Conservation (phyloP, 1,140 invertebrate species). For the Tetraneura akinire region DNA sequence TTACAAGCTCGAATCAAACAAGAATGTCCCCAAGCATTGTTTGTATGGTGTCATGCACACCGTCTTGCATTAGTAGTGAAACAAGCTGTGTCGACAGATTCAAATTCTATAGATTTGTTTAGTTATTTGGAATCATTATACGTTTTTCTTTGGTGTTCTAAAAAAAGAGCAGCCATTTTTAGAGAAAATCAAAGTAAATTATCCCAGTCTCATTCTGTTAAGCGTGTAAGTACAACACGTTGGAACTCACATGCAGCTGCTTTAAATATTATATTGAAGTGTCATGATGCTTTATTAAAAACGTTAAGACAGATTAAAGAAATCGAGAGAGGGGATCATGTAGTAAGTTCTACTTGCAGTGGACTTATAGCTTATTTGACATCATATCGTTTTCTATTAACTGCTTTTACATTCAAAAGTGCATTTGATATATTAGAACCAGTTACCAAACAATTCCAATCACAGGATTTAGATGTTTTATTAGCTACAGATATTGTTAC, state of each 20-base stretch:
- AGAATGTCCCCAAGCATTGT: too few relatives aligned
- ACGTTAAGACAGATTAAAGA: not conserved
- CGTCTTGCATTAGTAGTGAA: slow-evolving; percentile 52
- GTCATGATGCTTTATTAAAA: not conserved
- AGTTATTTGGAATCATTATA: not conserved
- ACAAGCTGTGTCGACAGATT: not conserved
- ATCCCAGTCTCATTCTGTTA: not conserved
- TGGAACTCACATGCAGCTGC: not conserved
- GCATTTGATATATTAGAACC: slow-evolving; percentile 1
- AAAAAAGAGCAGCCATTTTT: too few relatives aligned
- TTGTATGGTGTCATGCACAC: slow-evolving; percentile 54
- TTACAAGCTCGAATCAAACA: slow-evolving; percentile 55
- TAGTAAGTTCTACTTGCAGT: not conserved
- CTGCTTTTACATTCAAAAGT: not conserved
- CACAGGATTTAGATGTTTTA: not conserved
- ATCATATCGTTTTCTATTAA: slow-evolving; percentile 1
- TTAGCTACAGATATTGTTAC: too few relatives aligned
- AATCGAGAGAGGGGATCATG: not conserved
- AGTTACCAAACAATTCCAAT: not conserved
- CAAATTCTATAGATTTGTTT: slow-evolving; percentile 4
- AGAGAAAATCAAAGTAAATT: not conserved
- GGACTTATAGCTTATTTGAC: not conserved
- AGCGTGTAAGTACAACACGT: not conserved
- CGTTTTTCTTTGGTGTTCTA: not conserved
- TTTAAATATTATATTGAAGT: not conserved